Base-by-base conservation (phyloP, 2,113 vertebrate species). In the Polyodon spathula region DNA sequence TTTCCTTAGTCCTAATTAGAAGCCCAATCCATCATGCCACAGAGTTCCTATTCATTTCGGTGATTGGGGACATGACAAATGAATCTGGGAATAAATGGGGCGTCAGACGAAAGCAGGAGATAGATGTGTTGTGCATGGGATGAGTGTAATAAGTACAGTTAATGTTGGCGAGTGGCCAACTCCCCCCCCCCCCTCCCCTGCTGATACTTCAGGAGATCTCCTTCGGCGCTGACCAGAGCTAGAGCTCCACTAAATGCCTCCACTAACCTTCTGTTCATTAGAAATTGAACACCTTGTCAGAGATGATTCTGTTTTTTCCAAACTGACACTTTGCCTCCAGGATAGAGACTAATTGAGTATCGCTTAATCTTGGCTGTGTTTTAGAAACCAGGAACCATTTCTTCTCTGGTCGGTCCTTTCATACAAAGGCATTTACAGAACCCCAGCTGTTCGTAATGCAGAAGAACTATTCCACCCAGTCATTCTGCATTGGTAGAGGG, bases 31-130 rank as follows among this genome's bases (percentile, higher is more conserved):
- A 92, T 93, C 89, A 92, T 76, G 68, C 77, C 80, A 73, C 75
- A 81, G 78, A 74, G 65, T 85, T 88, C 83, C 87, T 87, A 89
- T 93, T 92, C 90, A 92, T 90, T 85, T 81, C 78, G 73, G 88
- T 88, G 88, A 89, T 89, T 89, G 85, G 83, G 81, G 88, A 90
- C 88, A 91, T 93, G 90, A 93, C 87, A 91, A 93, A 93, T 93
- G 92, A 90, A 89, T 89, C 85, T 86, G 61, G 71, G 89, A 90
- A 92, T 91, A 92, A 92, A 90, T 89, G 78, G 84, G 79, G 85
- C 88, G 87, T 90, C 90, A 89, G 81, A 61, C 61, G 68, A 64
- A 71, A 83, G 82, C 81, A 78, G 79, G 84, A 94, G 89, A 93
- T 92, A 87, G 88, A 95, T 93, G 90, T 80, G 83, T 83, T 89